These are phyloP conservation scores for Trachops cirrhosus DNA, from an alignment of 2,797 vertebrate genomes.

Conservation along the genomic window DNA sequence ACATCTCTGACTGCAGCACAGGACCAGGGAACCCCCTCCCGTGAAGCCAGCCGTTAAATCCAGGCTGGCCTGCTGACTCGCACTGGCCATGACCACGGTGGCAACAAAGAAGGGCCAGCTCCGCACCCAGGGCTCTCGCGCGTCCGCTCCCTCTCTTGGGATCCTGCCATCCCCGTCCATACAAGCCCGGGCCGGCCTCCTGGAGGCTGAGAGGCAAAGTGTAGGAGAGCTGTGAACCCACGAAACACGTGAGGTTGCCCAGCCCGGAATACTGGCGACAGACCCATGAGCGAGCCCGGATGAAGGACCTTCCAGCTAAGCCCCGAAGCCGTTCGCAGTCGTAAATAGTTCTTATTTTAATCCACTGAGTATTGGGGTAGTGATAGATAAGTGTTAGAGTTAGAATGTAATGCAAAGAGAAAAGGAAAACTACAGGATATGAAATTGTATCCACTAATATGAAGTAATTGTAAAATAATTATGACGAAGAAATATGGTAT, in stretches of 20 bases:
- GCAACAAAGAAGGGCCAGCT: not conserved
- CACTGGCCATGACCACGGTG: not conserved
- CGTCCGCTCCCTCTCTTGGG: not conserved
- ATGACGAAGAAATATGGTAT: not conserved
- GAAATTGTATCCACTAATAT: not conserved
- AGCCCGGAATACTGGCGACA: not conserved
- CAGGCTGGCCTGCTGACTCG: not conserved
- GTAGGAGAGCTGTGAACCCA: not conserved
- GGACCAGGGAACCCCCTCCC: not conserved
- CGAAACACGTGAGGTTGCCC: not conserved
- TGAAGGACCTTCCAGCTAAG: not conserved
- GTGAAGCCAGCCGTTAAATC: not conserved
- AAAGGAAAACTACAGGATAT: not conserved
- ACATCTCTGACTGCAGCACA: not conserved
- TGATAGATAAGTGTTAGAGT: not conserved
- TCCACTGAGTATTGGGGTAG: not conserved
- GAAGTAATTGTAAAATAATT: constrained; percentile 24
- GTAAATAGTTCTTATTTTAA: not conserved
- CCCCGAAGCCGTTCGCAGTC: not conserved
- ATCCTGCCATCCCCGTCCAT: not conserved
- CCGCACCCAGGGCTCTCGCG: not conserved
- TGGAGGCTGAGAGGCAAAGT: not conserved
- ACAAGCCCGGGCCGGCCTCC: not conserved
- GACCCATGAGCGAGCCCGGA: not conserved
- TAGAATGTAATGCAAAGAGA: not conserved